Evolutionary conservation across 2,888 invertebrate species (phyloP).

Genomic region (Galeruca laticollis): DNA sequence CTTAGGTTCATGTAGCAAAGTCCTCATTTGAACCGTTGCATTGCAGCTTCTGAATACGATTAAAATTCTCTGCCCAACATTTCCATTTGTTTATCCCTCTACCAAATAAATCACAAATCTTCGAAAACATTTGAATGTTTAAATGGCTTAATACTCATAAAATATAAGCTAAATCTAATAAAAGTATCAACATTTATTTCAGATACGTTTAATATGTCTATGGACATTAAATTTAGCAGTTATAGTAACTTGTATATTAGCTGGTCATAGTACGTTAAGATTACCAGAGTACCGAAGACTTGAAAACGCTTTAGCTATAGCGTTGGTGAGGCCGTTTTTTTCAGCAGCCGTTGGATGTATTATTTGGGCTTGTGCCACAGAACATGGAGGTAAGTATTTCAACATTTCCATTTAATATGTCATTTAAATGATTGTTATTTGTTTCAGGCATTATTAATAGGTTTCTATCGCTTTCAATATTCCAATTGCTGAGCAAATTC

Average conservation of each 20-base stretch:
- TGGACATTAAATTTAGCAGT: slow-evolving; percentile 50
- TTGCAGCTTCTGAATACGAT: too few relatives aligned
- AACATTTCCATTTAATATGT: too few relatives aligned
- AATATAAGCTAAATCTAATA: too few relatives aligned
- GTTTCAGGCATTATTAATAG: slow-evolving; percentile 68
- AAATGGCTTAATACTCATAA: too few relatives aligned
- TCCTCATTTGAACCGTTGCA: too few relatives aligned
- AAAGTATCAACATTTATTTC: slow-evolving; percentile 32
- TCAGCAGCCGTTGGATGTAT: slow-evolving; percentile 67
- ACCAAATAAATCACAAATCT: too few relatives aligned
- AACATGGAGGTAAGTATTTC: slow-evolving; percentile 66
- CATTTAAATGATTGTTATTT: neutral
- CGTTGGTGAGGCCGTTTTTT: slow-evolving; percentile 67
- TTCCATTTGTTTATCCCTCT: too few relatives aligned
- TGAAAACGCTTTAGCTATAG: slow-evolving; percentile 57
- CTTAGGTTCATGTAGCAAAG: too few relatives aligned
- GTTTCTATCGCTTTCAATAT: slow-evolving; percentile 68
- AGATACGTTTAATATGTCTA: slow-evolving; percentile 34
- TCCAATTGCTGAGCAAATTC: slow-evolving; percentile 69
- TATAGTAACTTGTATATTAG: slow-evolving; percentile 52
- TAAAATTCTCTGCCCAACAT: too few relatives aligned
- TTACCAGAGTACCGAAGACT: slow-evolving; percentile 48
- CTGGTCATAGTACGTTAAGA: slow-evolving; percentile 52
- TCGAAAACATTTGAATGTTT: too few relatives aligned
- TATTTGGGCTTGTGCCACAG: slow-evolving; percentile 67